Evolutionary conservation across 2,113 vertebrate genomes (phyloP), one percentile per base, ranked within the genome.

Genomic region (Cololabis saira): DNA sequence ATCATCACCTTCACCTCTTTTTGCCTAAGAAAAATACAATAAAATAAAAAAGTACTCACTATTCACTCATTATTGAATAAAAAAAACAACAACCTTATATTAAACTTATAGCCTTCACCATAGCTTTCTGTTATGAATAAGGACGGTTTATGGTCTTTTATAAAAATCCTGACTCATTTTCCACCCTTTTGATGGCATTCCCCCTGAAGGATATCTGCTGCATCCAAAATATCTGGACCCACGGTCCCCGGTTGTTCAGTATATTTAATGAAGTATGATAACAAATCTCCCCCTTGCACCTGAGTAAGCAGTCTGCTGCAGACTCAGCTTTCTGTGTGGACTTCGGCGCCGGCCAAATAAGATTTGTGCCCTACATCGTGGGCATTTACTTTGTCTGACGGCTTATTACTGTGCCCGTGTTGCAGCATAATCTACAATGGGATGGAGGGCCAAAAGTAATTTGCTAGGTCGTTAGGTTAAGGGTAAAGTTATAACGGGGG

Each of bases 381-480:
- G 92, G 72, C 82, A 89, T 93, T 95, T 93, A 80, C 87, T 95
- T 93, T 93, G 92, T 91, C 87, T 92, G 87, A 88, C 81, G 87
- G 56, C 83, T 88, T 93, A 93, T 93, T 92, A 92, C 52, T 63
- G 18, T 72, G 76, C 74, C 80, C 83, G 87, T 91, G 87, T 91
- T 87, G 90, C 82, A 90, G 90, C 85, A 92, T 92, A 93, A 93
- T 91, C 78, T 90, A 76, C 80, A 89, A 65, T 59, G 78, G 78
- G 89, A 91, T 83, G 86, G 66, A 91, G 81, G 80, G 80, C 65
- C 89, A 86, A 90, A 82, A 89, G 85, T 93, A 91, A 92, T 93
- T 92, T 93, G 78, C 83, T 90, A 86, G 88, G 80, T 86, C 89
- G 72, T 90, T 90, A 91, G 87, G 71, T 79, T 27, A 90, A 91